Conservation (phyloP, 2,797 vertebrate genomes). For the Neosalanx taihuensis region DNA sequence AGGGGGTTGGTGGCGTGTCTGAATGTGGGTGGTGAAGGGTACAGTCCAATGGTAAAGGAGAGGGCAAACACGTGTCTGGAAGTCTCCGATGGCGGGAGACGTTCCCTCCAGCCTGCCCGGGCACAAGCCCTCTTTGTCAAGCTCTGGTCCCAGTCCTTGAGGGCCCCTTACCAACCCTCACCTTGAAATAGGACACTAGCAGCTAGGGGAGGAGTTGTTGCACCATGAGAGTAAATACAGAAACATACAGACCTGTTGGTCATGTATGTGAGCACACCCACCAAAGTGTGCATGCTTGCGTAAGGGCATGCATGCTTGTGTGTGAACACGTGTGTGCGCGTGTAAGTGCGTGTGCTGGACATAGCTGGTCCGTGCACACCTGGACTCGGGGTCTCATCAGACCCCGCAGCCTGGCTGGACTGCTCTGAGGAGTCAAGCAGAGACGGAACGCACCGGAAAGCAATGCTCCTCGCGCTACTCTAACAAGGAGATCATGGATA, state of each 20-base stretch:
- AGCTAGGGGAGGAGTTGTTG: constrained; percentile 25
- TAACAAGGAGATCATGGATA: background rate
- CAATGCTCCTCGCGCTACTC: background rate
- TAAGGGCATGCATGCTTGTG: constrained; percentile 15
- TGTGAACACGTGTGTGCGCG: constrained; percentile 10
- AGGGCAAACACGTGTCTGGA: constrained; percentile 50
- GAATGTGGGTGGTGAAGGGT: constrained; percentile 16
- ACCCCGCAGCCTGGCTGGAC: background rate
- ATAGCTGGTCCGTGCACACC: constrained; percentile 1
- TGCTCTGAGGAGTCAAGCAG: background rate
- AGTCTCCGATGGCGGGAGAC: constrained; percentile 50
- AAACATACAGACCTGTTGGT: constrained; percentile 11
- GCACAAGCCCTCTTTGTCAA: constrained; percentile 64
- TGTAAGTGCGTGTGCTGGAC: background rate
- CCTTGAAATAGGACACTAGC: constrained; percentile 60
- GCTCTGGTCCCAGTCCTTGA: constrained; percentile 27
- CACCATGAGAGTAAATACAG: constrained; percentile 32
- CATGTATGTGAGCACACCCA: constrained; percentile 3
- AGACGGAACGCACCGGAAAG: background rate
- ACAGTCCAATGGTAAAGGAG: constrained; percentile 5
- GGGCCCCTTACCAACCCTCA: constrained; percentile 45
- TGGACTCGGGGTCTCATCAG: background rate
- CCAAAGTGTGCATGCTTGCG: constrained; percentile 16
- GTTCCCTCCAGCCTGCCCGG: constrained; percentile 29
- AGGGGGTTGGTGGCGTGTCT: background rate